Evolutionary conservation across 2,797 vertebrate species (phyloP), one percentile per base, ranked within the genome.

Genomic region (Hippoglossus hippoglossus): DNA sequence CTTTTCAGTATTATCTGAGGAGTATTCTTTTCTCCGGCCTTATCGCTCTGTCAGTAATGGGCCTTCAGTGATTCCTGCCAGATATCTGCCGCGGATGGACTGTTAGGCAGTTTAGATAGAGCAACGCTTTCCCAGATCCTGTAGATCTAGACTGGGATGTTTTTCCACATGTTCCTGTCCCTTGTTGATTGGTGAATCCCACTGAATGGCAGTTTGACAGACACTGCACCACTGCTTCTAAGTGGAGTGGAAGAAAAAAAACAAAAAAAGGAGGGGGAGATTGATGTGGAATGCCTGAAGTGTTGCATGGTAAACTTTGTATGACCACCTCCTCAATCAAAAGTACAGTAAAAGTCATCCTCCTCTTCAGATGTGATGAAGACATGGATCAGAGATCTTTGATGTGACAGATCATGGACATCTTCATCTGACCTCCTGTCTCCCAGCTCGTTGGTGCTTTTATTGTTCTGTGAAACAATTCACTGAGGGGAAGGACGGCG

Each of bases 1-100:
- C 80, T 87, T 88, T 87, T 75, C 52, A 28, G 72, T 89, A 78
- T 91, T 83, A 91, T 93, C 84, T 84, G 77, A 81, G 84, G 83
- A 73, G 74, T 75, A 79, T 85, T 89, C 83, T 86, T 90, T 85
- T 86, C 68, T 75, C 71, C 56, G 8, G 71, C 80, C 77, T 91
- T 91, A 92, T 92, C 87, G 86, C 78, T 85, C 83, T 83, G 83
- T 87, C 92, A 89, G 89, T 91, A 91, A 92, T 90, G 84, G 88
- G 87, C 79, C 83, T 87, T 87, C 67, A 47, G 85, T 88, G 84
- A 90, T 92, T 89, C 80, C 83, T 89, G 83, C 79, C 89, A 88
- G 91, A 92, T 91, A 85, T 73, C 71, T 61, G 64, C 67, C 72
- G 73, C 52, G 73, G 82, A 83, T 75, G 67, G 72, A 82, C 85